A percentile compares a stretch with the other conserved stretches of the same genome.
Conservation (phyloP, 2,888 invertebrate species). For the Pimpla rufipes region DNA sequence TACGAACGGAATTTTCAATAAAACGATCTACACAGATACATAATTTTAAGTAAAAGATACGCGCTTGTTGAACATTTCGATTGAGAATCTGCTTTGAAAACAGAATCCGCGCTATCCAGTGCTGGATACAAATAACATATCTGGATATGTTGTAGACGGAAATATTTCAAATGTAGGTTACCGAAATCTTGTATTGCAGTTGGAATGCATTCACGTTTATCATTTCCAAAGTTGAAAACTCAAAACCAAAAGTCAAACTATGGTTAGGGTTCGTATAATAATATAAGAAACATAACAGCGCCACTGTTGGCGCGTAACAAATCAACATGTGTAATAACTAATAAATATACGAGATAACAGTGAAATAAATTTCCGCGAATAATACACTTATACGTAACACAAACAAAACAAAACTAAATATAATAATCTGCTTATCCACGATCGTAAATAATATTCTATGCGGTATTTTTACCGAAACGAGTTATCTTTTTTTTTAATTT, state of each 20-base stretch:
- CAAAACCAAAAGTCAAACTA: conserved; percentile 15
- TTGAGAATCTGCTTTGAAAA: conserved; percentile 10
- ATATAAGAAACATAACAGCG: conserved; percentile 3
- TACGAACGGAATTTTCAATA: neutral
- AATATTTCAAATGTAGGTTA: conserved; percentile 59
- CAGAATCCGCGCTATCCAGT: conserved; percentile 3
- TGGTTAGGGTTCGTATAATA: conserved; percentile 7
- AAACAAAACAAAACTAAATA: conserved; percentile 36
- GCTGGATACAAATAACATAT: conserved; percentile 46
- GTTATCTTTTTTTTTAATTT: neutral
- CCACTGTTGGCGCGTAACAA: conserved; percentile 20
- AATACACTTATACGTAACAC: conserved; percentile 29
- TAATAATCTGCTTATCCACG: conserved; percentile 33
- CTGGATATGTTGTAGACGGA: conserved; percentile 75
- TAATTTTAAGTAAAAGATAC: conserved; percentile 30
- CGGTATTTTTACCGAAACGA: neutral
- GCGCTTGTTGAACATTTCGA: neutral
- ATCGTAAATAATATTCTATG: conserved; percentile 31
- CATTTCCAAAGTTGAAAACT: conserved; percentile 30
- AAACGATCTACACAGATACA: conserved; percentile 41
- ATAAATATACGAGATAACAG: conserved; percentile 48
- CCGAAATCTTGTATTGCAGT: conserved; percentile 45
- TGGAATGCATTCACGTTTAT: conserved; percentile 48
- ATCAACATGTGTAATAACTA: conserved; percentile 42
- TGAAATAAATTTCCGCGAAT: conserved; percentile 43